These are phyloP conservation scores for Nasonia vitripennis DNA, from an alignment of 1,140 invertebrate genomes.

Conservation along the genomic window DNA sequence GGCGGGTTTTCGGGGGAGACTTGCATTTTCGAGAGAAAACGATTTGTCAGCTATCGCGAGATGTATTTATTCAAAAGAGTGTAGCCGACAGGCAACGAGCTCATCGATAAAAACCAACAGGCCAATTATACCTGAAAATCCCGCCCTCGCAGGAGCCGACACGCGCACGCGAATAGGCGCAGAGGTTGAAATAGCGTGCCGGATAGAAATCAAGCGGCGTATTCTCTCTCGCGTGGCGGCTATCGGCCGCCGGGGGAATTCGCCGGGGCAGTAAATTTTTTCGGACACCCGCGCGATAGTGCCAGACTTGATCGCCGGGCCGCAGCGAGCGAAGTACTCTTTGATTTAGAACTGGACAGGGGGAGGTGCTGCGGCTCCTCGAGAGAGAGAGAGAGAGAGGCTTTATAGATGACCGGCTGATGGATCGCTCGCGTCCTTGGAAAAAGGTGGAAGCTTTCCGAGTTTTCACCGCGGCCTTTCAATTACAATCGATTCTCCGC, in stretches of 20 bases:
- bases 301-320: neutral
- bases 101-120: neutral
- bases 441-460: no score
- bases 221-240: neutral
- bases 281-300: neutral
- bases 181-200: neutral
- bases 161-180: neutral
- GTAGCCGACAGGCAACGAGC: neutral
- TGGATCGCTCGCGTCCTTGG: neutral
- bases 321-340: neutral
- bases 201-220: conserved; percentile 19
- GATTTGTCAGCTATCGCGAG: no score
- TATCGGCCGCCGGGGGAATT: neutral
- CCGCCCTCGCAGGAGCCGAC: no score
- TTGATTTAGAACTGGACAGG: neutral
- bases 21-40: conserved; percentile 4
- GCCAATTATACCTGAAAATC: neutral
- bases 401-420: neutral
- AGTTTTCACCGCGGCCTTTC: no score
- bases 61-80: neutral
- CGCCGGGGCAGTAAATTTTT: neutral
- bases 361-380: neutral
- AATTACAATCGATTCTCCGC: no score
- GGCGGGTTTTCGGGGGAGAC: no score
- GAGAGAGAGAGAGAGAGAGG: neutral